A percentile compares a stretch with the other conserved stretches of the same genome.
Conservation (phyloP, 2,888 invertebrate genomes). For the Mythimna impura region DNA sequence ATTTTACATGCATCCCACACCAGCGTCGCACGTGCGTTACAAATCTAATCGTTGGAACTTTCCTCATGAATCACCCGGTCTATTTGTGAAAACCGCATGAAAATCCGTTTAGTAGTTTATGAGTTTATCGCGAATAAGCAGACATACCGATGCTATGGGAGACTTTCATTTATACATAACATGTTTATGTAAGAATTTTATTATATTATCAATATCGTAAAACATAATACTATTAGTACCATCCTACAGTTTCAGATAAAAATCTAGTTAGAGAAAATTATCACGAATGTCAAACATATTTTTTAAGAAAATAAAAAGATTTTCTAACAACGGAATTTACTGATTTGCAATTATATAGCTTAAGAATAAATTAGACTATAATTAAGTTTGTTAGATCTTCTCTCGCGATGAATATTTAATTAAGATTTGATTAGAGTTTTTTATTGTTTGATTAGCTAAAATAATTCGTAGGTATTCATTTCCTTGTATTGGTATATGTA, state of each 20-base stretch:
- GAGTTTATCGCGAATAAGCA: no score
- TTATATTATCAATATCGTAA: background rate
- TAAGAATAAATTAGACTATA: slow-evolving; percentile 32
- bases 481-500: background rate
- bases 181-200: no score
- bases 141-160: no score
- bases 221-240: background rate
- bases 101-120: no score
- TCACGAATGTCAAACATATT: background rate
- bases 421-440: slow-evolving; percentile 33
- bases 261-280: background rate
- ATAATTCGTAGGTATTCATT: slow-evolving; percentile 12
- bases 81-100: no score
- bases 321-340: slow-evolving; percentile 11
- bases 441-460: slow-evolving; percentile 31
- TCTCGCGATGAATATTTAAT: slow-evolving; percentile 17
- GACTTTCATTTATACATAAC: no score
- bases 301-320: background rate
- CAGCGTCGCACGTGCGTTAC: no score
- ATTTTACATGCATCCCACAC: no score
- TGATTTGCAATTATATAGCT: slow-evolving; percentile 39
- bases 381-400: slow-evolving; percentile 34
- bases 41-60: no score
- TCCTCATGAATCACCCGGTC: no score
- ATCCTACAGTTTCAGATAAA: no score